Evolutionary conservation across 2,113 vertebrate species (phyloP).

Genomic region (Jacana jacana): DNA sequence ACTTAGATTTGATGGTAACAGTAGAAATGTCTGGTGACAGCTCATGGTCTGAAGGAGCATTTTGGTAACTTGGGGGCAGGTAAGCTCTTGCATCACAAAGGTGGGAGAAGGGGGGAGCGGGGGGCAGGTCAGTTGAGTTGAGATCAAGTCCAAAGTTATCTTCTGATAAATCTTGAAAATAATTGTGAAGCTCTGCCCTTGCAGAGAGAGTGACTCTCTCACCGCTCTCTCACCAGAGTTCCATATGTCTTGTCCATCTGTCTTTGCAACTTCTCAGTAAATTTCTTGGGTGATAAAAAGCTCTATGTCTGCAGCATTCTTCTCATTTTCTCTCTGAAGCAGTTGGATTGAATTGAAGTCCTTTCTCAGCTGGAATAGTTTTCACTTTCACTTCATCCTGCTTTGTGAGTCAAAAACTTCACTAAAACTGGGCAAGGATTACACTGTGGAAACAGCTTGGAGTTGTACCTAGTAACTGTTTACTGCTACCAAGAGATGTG

Average conservation of each 20-base stretch:
- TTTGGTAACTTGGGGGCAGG: neutral
- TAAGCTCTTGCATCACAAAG: neutral
- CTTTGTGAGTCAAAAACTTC: neutral
- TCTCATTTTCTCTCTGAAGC: neutral
- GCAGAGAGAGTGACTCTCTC: neutral
- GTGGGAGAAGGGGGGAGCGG: neutral
- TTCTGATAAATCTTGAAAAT: neutral
- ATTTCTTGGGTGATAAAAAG: neutral
- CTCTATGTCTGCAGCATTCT: neutral
- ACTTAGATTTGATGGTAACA: neutral
- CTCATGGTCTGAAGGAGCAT: neutral
- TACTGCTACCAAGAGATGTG: neutral
- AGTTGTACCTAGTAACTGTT: neutral
- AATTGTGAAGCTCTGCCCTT: neutral
- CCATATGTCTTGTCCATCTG: neutral
- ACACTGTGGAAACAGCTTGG: neutral
- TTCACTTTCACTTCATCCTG: neutral
- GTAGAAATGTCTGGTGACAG: neutral
- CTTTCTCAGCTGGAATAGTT: neutral
- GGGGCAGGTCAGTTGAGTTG: neutral
- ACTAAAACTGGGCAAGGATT: neutral
- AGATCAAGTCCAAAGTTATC: neutral
- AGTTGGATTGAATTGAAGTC: neutral
- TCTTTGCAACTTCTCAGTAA: neutral
- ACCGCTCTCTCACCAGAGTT: neutral